These are phyloP conservation scores for Porphyrio hochstetteri DNA, from an alignment of 2,113 vertebrate species.

Conservation along the genomic window DNA sequence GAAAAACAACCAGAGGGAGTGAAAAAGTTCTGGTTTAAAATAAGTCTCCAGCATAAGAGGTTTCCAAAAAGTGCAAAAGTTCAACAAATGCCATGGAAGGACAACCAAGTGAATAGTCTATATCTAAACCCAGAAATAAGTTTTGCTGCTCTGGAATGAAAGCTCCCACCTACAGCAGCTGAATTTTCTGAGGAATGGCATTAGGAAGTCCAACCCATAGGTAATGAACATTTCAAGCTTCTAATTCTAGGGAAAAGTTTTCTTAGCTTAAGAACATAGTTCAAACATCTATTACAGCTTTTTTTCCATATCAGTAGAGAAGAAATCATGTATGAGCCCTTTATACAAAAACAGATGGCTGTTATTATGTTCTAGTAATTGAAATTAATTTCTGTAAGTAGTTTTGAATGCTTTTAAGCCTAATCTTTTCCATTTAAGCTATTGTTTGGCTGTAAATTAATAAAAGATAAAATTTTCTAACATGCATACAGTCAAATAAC, in stretches of 20 bases:
- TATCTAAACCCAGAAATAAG: background rate
- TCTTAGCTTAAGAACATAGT: background rate
- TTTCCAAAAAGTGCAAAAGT: background rate
- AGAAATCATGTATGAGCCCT: background rate
- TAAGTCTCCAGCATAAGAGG: background rate
- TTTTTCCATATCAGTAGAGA: background rate
- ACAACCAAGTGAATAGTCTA: background rate
- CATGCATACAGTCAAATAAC: background rate
- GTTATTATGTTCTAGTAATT: background rate
- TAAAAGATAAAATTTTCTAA: background rate
- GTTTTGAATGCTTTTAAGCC: background rate
- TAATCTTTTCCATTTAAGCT: background rate
- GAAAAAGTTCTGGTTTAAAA: background rate
- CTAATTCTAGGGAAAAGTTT: background rate
- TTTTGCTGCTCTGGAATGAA: background rate
- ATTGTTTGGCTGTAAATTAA: background rate
- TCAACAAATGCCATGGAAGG: background rate
- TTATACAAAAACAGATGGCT: background rate
- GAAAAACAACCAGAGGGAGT: background rate
- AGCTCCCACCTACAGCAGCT: background rate
- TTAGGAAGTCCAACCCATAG: background rate
- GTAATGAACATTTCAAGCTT: background rate
- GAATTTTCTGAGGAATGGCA: background rate
- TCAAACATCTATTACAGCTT: background rate
- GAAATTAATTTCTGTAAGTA: background rate